These are phyloP conservation scores for Pseudococcus viburni DNA, from an alignment of 2,888 invertebrate species.

Conservation along the genomic window DNA sequence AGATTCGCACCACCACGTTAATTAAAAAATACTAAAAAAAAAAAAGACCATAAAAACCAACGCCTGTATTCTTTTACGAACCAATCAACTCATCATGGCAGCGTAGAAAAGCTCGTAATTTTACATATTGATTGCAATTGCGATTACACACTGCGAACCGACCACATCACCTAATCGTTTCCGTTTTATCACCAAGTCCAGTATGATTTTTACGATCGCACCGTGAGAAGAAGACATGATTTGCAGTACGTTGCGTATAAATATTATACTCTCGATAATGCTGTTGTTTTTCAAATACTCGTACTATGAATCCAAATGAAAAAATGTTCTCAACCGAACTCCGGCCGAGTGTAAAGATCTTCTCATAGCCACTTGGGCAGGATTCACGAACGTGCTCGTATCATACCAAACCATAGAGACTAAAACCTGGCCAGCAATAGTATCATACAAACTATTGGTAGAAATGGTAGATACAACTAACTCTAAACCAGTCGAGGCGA, in stretches of 20 bases:
- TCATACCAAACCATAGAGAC: background rate
- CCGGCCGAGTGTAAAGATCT: too few species aligned
- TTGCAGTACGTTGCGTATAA: background rate
- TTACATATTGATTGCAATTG: background rate
- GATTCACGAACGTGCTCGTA: background rate
- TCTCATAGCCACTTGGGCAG: background rate
- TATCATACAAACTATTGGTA: background rate
- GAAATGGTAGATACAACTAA: background rate
- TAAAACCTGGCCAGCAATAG: background rate
- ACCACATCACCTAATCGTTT: background rate
- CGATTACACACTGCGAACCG: background rate
- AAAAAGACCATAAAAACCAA: background rate
- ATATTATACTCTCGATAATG: background rate
- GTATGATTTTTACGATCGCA: slow-evolving; percentile 2
- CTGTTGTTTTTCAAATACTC: background rate
- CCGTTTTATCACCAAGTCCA: background rate
- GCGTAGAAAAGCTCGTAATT: background rate
- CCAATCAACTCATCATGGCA: background rate
- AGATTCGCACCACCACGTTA: background rate
- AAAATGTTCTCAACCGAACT: background rate
- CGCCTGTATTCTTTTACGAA: background rate
- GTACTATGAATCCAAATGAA: background rate
- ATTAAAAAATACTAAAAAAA: background rate
- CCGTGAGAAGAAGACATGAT: background rate
- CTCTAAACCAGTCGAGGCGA: slow-evolving; percentile 2